Conservation (phyloP, 2,888 invertebrate species). For the Chrysopilus asiliformis region DNA sequence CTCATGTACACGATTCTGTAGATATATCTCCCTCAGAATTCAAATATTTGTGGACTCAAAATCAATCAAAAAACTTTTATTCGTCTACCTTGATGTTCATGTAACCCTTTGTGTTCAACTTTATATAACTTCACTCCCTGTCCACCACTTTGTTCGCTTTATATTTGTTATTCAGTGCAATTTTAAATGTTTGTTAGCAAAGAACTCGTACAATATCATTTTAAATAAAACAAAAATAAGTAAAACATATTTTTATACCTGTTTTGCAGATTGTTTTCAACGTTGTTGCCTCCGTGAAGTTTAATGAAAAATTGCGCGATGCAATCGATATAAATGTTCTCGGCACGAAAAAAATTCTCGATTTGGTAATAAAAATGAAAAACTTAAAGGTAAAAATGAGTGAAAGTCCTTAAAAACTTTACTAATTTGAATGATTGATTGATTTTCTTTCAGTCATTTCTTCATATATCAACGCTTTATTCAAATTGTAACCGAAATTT, state of each 20-base stretch:
- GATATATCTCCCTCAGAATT: too few species aligned
- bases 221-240: too few species aligned
- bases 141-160: too few species aligned
- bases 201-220: too few species aligned
- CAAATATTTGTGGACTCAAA: too few species aligned
- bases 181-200: too few species aligned
- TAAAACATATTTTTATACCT: too few species aligned
- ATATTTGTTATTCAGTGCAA: neutral
- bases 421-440: constrained; percentile 16
- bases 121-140: too few species aligned
- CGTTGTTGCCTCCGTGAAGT: constrained; percentile 37
- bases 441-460: constrained; percentile 27
- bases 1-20: too few species aligned
- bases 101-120: too few species aligned
- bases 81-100: too few species aligned
- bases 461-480: constrained; percentile 36
- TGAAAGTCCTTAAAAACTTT: constrained; percentile 16
- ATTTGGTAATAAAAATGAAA: constrained; percentile 34
- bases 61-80: too few species aligned
- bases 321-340: constrained; percentile 36
- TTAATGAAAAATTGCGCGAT: constrained; percentile 36
- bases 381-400: constrained; percentile 28
- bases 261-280: constrained; percentile 34
- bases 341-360: constrained; percentile 36
- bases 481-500: constrained; percentile 36